These are phyloP conservation scores for Andrena cerasifolii DNA, from an alignment of 1,140 invertebrate species.

Conservation along the genomic window DNA sequence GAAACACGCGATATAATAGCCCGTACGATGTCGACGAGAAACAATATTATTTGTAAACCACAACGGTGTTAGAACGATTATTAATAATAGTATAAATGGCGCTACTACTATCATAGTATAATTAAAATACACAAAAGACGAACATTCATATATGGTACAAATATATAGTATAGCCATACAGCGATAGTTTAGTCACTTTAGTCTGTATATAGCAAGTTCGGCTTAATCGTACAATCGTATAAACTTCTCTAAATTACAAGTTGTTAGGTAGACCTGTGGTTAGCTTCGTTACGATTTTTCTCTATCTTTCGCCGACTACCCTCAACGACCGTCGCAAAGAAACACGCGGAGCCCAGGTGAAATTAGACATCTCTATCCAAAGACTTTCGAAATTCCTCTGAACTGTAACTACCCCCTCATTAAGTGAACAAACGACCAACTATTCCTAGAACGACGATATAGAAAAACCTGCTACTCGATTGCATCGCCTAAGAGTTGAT, in stretches of 20 bases:
- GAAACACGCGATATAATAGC: not conserved
- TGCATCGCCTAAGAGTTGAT: constrained; percentile 7
- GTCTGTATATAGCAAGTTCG: constrained; percentile 35
- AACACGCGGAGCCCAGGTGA: not conserved
- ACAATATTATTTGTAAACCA: constrained; percentile 17
- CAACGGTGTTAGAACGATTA: constrained; percentile 37
- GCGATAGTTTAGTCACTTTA: constrained; percentile 27
- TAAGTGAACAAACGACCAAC: not conserved
- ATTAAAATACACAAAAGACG: constrained; percentile 63
- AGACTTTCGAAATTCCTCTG: not conserved
- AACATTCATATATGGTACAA: constrained; percentile 53
- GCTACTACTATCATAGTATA: constrained; percentile 57
- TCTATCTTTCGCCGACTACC: not conserved
- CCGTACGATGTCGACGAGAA: constrained; percentile 10
- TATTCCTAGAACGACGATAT: not conserved
- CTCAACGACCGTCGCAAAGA: not conserved
- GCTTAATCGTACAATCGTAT: constrained; percentile 47
- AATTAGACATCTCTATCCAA: not conserved
- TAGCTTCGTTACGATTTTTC: constrained; percentile 17
- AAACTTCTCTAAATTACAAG: constrained; percentile 39
- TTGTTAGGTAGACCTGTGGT: constrained; percentile 35
- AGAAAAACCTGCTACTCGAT: not conserved
- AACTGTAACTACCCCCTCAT: not conserved
- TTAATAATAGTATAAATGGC: constrained; percentile 48
- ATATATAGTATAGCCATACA: constrained; percentile 55